A percentile compares a stretch with the other conserved stretches of the same genome.
Conservation (phyloP, 2,797 vertebrate genomes). For the Microhierax caerulescens region DNA sequence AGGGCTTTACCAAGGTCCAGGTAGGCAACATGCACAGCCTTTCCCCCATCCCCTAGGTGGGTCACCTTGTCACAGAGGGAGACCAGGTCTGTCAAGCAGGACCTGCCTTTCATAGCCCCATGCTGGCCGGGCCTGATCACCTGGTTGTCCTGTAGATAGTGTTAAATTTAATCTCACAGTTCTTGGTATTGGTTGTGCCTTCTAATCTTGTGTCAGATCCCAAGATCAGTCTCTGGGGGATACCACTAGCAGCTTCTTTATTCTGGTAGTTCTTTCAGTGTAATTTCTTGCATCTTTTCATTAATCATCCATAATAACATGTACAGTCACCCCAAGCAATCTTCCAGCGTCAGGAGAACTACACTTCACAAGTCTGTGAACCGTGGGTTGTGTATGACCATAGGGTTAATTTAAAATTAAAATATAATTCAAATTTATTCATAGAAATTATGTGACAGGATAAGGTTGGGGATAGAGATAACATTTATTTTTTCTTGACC, state of each 20-base stretch:
- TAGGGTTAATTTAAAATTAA: background rate
- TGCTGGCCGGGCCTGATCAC: too few species aligned
- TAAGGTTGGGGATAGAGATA: background rate
- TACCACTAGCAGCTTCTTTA: background rate
- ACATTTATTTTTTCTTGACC: background rate
- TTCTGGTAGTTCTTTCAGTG: background rate
- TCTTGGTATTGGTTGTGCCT: background rate
- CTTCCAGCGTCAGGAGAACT: background rate
- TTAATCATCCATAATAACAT: accelerated
- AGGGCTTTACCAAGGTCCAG: too few species aligned
- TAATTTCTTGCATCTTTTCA: background rate
- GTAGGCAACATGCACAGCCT: too few species aligned
- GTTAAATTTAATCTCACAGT: background rate
- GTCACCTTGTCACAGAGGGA: too few species aligned
- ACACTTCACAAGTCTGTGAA: background rate
- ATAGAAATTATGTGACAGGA: background rate
- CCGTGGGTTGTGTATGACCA: background rate
- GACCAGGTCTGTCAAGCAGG: too few species aligned
- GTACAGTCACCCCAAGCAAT: background rate
- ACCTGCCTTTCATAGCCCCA: too few species aligned
- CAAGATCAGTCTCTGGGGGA: background rate
- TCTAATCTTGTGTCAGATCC: background rate
- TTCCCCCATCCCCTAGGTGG: too few species aligned
- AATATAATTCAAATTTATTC: background rate
- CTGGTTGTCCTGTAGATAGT: too few species aligned